Conservation (phyloP, 2,797 vertebrate genomes). For the Triplophysa yarkandensis region DNA sequence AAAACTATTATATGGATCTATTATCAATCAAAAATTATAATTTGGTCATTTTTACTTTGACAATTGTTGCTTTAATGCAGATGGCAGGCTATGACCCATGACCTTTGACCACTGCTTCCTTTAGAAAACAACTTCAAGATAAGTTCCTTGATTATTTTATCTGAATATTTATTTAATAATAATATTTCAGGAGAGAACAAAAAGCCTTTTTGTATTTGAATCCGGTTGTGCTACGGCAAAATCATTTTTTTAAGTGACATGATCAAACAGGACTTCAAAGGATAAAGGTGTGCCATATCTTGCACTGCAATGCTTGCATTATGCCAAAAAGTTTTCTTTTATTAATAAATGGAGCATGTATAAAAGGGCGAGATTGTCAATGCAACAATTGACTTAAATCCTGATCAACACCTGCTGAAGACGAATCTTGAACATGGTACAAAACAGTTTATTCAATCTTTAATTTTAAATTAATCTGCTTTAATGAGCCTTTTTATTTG, state of each 20-base stretch:
- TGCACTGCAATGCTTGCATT: neutral
- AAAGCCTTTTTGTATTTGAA: neutral
- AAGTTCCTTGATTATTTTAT: neutral
- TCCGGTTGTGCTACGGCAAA: neutral
- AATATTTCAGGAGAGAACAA: conserved; percentile 1
- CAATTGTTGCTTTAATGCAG: neutral
- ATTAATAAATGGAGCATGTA: neutral
- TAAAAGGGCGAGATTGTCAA: neutral
- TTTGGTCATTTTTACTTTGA: too few relatives aligned
- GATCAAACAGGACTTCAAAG: conserved; percentile 2
- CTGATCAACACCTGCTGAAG: conserved; percentile 1
- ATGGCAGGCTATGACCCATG: neutral
- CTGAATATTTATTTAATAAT: neutral
- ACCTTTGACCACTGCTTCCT: neutral
- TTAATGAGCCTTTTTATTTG: too few relatives aligned
- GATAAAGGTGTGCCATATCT: neutral
- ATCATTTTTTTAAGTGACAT: conserved; percentile 12
- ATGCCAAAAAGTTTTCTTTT: neutral
- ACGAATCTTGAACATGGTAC: conserved; percentile 2
- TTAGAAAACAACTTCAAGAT: neutral
- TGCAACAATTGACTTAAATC: neutral
- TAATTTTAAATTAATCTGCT: too few relatives aligned
- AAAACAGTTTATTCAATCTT: neutral
- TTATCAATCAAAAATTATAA: too few relatives aligned
- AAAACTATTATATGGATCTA: too few relatives aligned